Base-by-base conservation (phyloP, 2,113 vertebrate genomes). In the Myotis brandtii region DNA sequence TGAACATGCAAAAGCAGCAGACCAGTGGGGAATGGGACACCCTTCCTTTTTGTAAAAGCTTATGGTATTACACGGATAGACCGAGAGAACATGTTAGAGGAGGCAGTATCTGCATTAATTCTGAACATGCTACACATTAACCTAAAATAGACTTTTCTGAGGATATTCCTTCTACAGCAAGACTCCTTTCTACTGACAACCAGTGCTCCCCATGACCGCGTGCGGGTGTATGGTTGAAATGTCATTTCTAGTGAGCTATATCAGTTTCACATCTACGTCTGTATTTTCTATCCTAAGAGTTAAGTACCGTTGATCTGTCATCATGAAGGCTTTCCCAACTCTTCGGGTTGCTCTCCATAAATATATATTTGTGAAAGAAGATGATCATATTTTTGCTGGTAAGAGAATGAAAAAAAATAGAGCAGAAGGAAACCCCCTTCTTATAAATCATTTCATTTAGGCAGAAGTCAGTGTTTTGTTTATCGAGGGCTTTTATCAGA, bases 301-400 rank as follows among this genome's bases (percentile, higher is more conserved):
- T 97, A 97, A 97, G 96, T 96, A 96, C 96, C 97, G 93, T 98
- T 98, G 98, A 95, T 98, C 97, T 98, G 94, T 96, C 97, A 97
- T 98, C 97, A 98, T 93, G 95, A 95, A 94, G 97, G 93, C 96
- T 98, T 97, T 97, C 96, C 97, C 97, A 97, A 95, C 76, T 98
- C 94, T 97, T 97, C 96, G 97, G 96, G 97, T 98, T 98, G 95
- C 96, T 96, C 97, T 97, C 95, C 96, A 96, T 98, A 92, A 93
- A 81, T 97, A 97, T 98, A 97, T 98, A 98, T 98, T 98, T 98
- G 97, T 98, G 97, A 97, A 98, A 98, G 93, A 97, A 97, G 95
- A 96, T 97, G 92, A 96, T 98, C 97, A 96, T 93, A 97, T 97
- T 97, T 98, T 97, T 98, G 92, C 40, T 89, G 27, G 82, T 97